Evolutionary conservation across 2,113 vertebrate species (phyloP).

Genomic region (Phaethornis superciliosus): DNA sequence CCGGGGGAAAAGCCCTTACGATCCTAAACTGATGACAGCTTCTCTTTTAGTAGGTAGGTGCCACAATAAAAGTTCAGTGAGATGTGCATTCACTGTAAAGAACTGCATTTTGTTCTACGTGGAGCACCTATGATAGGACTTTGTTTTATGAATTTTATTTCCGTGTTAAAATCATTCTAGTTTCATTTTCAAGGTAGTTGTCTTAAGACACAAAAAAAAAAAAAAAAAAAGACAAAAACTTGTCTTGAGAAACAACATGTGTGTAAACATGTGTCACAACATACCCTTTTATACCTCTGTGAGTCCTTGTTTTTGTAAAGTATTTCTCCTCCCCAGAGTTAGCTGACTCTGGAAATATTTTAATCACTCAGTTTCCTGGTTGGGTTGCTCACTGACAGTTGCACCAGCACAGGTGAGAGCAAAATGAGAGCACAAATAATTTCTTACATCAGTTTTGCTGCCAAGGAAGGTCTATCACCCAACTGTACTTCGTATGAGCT

Average conservation of each 20-base stretch:
- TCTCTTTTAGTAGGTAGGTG: conserved; percentile 91
- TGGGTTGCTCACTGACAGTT: not conserved
- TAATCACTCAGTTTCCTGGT: not conserved
- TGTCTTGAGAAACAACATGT: not conserved
- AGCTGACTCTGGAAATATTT: not conserved
- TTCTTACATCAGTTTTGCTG: not conserved
- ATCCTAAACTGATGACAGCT: conserved; percentile 93
- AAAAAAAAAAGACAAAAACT: too few relatives aligned
- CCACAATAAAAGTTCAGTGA: conserved; percentile 27
- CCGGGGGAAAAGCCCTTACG: conserved; percentile 95
- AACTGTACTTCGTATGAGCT: not conserved
- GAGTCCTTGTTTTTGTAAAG: not conserved
- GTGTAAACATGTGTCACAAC: not conserved
- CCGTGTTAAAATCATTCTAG: not conserved
- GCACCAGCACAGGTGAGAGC: not conserved
- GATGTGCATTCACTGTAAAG: not conserved
- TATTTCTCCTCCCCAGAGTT: not conserved
- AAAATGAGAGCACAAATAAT: not conserved
- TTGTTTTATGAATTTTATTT: not conserved
- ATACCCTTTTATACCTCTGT: not conserved
- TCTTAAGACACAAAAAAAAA: not conserved
- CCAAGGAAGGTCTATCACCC: not conserved
- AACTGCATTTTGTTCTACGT: not conserved
- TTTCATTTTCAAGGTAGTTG: not conserved
- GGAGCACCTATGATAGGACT: not conserved